Percentiles rank a stretch among this genome's conserved stretches.
These are phyloP conservation scores for Drosophila gunungcola DNA, from an alignment of 1,140 invertebrate genomes.

Conservation along the genomic window DNA sequence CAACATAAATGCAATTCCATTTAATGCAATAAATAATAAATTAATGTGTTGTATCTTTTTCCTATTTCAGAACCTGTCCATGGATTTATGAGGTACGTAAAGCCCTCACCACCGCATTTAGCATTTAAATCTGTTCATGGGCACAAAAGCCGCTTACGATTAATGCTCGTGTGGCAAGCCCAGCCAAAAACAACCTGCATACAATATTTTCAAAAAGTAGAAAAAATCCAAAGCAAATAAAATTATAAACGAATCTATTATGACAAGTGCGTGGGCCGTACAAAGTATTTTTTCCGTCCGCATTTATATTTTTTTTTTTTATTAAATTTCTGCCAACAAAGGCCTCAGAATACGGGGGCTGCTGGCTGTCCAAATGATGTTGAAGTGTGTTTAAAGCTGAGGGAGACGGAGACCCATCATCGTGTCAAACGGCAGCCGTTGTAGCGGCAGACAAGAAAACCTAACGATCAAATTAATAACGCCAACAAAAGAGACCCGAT, in stretches of 20 bases:
- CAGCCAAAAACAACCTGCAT: conserved; percentile 58
- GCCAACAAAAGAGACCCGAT: conserved; percentile 48
- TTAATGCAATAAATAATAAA: conserved; percentile 16
- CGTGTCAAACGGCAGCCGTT: conserved; percentile 76
- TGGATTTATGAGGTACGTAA: conserved; percentile 77
- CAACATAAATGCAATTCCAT: conserved; percentile 7
- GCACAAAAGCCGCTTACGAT: conserved; percentile 68
- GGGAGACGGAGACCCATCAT: conserved; percentile 52
- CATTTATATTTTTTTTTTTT: conserved; percentile 15
- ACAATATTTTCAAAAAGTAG: conserved; percentile 15
- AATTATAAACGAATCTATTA: conserved; percentile 79
- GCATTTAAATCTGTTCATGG: conserved; percentile 57
- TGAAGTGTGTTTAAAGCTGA: conserved; percentile 43
- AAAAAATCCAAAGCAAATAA: conserved; percentile 49
- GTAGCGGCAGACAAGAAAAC: conserved; percentile 57
- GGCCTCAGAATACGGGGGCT: conserved; percentile 41
- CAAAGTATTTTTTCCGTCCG: conserved; percentile 35
- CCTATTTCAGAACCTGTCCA: conserved; percentile 66
- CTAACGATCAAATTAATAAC: conserved; percentile 66
- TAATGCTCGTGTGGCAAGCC: conserved; percentile 36
- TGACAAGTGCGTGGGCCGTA: conserved; percentile 77
- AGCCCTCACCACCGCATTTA: conserved; percentile 24
- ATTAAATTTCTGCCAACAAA: conserved; percentile 21
- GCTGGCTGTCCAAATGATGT: conserved; percentile 57
- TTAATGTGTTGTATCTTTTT: conserved; percentile 4